These are phyloP conservation scores for Daphoenositta chrysoptera DNA, from an alignment of 2,113 vertebrate genomes.

Conservation along the genomic window DNA sequence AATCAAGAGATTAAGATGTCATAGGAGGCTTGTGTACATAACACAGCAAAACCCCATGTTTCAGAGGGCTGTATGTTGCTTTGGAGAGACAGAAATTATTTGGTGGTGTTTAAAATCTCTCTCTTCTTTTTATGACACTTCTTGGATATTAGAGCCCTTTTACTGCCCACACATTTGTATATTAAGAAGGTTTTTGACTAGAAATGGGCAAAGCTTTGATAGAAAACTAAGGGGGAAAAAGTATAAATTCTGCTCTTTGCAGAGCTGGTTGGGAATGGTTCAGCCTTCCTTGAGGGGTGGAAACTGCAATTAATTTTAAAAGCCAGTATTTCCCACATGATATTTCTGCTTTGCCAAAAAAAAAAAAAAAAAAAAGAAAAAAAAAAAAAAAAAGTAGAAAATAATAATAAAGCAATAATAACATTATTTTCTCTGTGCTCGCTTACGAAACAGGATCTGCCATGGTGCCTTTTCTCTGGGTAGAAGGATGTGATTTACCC, in stretches of 20 bases:
- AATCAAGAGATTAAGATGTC: background rate
- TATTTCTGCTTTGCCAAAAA: background rate
- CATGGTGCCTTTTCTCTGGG: background rate
- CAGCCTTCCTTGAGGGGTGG: background rate
- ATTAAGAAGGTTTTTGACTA: background rate
- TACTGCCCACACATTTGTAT: background rate
- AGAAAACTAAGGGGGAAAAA: background rate
- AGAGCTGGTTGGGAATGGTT: background rate
- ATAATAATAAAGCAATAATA: background rate
- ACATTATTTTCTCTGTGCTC: background rate
- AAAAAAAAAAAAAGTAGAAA: background rate
- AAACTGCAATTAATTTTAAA: background rate
- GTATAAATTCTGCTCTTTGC: background rate
- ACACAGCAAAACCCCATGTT: accelerated
- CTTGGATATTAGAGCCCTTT: background rate
- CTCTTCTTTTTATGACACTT: background rate
- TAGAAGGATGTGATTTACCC: background rate
- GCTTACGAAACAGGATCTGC: background rate
- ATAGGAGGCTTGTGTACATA: background rate
- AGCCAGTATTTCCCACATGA: background rate
- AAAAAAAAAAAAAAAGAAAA: background rate
- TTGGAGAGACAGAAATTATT: background rate
- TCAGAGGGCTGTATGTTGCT: background rate
- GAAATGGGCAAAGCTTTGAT: background rate
- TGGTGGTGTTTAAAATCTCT: background rate